Conservation (phyloP, 2,113 vertebrate species). For the Glareola pratincola region DNA sequence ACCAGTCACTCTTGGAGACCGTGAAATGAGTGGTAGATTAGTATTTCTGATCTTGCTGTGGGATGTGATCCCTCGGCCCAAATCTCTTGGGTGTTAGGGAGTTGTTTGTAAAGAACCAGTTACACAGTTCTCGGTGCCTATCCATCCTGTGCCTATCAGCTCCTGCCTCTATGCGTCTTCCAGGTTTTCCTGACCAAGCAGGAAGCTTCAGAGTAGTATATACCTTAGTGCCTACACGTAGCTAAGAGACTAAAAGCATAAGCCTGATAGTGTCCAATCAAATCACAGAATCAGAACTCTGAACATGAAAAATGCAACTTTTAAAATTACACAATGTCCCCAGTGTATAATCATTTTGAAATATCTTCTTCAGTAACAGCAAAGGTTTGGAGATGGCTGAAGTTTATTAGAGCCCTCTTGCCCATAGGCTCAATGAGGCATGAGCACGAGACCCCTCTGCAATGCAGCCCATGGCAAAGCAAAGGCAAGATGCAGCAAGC, state of each 20-base stretch:
- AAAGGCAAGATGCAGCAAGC: neutral
- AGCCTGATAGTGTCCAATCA: neutral
- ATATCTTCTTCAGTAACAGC: neutral
- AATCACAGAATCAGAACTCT: no score
- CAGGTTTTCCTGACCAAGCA: neutral
- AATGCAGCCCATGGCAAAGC: neutral
- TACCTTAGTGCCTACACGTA: neutral
- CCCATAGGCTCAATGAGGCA: neutral
- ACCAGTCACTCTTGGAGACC: neutral
- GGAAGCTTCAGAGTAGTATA: neutral
- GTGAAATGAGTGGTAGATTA: neutral
- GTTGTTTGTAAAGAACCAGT: neutral
- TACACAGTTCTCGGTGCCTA: neutral
- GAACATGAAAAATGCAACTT: no score
- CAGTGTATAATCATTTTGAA: no score
- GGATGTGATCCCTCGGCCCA: neutral
- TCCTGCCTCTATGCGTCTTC: neutral
- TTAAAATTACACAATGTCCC: no score
- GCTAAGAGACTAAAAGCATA: neutral
- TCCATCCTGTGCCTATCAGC: accelerated
- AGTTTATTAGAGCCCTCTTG: neutral
- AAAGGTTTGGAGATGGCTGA: neutral
- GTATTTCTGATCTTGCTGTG: neutral
- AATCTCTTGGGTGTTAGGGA: neutral
- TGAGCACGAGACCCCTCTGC: neutral